phyloP scores from a whole-genome alignment of 2,888 invertebrate species.

The Brachylomia viminalis region DNA sequence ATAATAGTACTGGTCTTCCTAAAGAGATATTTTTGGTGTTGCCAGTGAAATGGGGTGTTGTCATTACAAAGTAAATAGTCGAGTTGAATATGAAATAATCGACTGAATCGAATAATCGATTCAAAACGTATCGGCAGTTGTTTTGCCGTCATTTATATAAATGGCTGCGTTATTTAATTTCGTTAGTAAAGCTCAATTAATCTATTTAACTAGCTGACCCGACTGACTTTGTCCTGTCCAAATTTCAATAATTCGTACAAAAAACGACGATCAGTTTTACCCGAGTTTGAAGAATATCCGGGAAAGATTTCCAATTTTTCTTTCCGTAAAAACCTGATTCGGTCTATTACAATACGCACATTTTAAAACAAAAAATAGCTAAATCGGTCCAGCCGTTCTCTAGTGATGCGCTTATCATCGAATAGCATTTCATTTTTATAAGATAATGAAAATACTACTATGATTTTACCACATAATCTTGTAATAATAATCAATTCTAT shows the following conservation, averaged over 20 bases:
- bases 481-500: not conserved
- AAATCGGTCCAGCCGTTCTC: too few species aligned
- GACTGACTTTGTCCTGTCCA: too few species aligned
- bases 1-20: slow-evolving; percentile 37
- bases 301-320: too few species aligned
- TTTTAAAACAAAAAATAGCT: too few species aligned
- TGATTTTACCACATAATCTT: not conserved
- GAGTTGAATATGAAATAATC: slow-evolving; percentile 26
- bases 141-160: not conserved
- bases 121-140: not conserved
- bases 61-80: slow-evolving; percentile 21
- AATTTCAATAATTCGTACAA: too few species aligned
- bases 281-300: too few species aligned
- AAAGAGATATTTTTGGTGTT: slow-evolving; percentile 30
- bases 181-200: not conserved
- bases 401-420: too few species aligned
- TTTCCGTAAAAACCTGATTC: too few species aligned
- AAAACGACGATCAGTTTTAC: too few species aligned
- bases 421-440: too few species aligned
- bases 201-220: not conserved
- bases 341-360: too few species aligned
- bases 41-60: slow-evolving; percentile 34
- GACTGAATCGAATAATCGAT: slow-evolving; percentile 14
- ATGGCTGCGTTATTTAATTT: not conserved
- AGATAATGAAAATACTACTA: not conserved